Evolutionary conservation across 2,888 invertebrate species (phyloP), one percentile per base, ranked within the genome.

Genomic region (Phytoseiulus persimilis): DNA sequence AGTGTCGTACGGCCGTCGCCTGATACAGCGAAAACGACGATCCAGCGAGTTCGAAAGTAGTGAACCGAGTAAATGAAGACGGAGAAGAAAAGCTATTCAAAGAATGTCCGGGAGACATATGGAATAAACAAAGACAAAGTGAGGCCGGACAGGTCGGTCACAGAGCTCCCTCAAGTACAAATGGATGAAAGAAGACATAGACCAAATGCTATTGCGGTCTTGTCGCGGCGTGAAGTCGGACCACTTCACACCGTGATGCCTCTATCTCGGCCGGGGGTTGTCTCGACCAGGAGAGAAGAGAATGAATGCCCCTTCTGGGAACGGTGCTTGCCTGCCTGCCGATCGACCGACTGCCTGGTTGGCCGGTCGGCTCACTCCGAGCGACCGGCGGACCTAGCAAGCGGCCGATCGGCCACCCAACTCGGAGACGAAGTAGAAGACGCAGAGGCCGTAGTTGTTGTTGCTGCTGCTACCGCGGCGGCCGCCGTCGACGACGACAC

Each of bases 291-390:
- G 39, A 65, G 28, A 65, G 65, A 65, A 65, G 65, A 65, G 87
- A 32, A 33, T 87, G 87, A 87, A 87, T 39, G 87, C 87, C 87
- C 87, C 87, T 87, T 87, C 87, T 87, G 33, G 87, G 87, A 87
- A 87, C 18, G 87, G 87, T 45, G 87, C 32, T 39, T 31, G 87
- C 87, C 33, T 28, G 87, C 87, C 23, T 14, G 87, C 9, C 28
- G 28, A 33, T 33, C 32, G 39, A 23, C 32, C 33, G 87, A 33
- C 33, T 31, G 45, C 5, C 39, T 31, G 39, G 2, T 33, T 23
- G 5, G n/a, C 31, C 31, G 33, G 18, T 11, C 33, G 32, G 33
- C 87, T 45, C n/a, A 6, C 87, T 65, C 65, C 65, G 28, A 65
- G 9, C 65, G 65, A 65, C 65, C 14, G 18, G 18, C 65, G 65